Evolutionary conservation across 2,113 vertebrate genomes (phyloP), one percentile per base, ranked within the genome.

Genomic region (Gambusia affinis): DNA sequence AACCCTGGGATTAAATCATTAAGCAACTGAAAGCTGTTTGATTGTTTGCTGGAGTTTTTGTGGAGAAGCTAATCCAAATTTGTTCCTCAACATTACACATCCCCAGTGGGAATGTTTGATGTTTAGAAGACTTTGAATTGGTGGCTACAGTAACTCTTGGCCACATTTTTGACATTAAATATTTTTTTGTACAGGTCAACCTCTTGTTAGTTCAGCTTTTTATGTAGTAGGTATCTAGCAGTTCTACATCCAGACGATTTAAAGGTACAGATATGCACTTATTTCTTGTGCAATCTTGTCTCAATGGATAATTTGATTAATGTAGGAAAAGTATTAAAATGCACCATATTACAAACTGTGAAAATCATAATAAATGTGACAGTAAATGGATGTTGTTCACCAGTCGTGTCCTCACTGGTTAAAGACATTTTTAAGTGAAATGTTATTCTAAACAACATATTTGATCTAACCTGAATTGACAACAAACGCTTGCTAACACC

Each of bases 401-500:
- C 14, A 61, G 30, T 24, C 27, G 70, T 71, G 67, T 61, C 3
- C 64, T n/a, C 0, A 11, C 22, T 37, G 4, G 8, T 71, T 4
- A 72, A 17, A 78, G 15, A 68, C 35, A 35, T 35, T 35, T 35
- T 35, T 35, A 37, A 72, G 80, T 79, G 4, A 73, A 42, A 60
- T 35, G 66, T 61, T 62, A 37, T 51, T 79, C n/a, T 39, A 1
- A 68, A 35, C 3, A 70, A 47, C 44, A 75, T 69, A 17, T 77
- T 74, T 51, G 35, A 19, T 17, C 37, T 85, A 89, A 86, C 44
- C 44, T 47, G 77, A 81, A 73, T 51, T 31, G 19, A 42, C 70
- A 81, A 69, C 71, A 80, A 76, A 87, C n/a, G 76, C 82, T 75
- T 67, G n/a, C 78, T 67, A 74, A 74, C 39, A 31, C 65, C 14